Percentiles rank a stretch among this genome's conserved stretches.
phyloP scores from a whole-genome alignment of 2,888 invertebrate species.

The Tipula helvola region DNA sequence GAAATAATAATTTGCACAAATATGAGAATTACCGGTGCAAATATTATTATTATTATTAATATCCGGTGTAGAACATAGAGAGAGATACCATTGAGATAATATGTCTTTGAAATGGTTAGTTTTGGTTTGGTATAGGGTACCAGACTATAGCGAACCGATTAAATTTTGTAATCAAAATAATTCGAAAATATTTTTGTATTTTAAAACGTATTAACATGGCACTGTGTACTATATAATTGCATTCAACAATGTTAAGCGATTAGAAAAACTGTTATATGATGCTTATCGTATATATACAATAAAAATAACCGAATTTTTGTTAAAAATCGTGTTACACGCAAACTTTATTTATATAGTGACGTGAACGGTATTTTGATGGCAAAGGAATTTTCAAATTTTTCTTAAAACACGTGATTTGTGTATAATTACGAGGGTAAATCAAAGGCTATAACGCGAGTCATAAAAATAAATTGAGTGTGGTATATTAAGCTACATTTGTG shows the following conservation, averaged over 20 bases:
- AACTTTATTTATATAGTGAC: neutral
- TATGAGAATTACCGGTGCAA: neutral
- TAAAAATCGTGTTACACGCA: neutral
- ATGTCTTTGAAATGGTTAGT: neutral
- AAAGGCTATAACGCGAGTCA: too few relatives aligned
- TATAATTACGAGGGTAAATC: too few relatives aligned
- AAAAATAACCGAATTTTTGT: neutral
- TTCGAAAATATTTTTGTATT: neutral
- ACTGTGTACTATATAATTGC: neutral
- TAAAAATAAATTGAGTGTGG: neutral
- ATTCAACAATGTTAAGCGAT: neutral
- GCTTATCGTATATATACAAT: neutral
- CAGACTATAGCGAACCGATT: neutral
- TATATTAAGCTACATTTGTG: neutral
- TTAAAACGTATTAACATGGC: neutral
- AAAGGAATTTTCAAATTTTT: too few relatives aligned
- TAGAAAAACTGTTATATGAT: neutral
- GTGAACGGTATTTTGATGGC: neutral
- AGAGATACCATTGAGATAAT: neutral
- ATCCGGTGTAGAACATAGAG: neutral
- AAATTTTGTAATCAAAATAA: neutral
- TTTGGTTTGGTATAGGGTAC: neutral
- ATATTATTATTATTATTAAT: neutral
- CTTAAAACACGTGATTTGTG: too few relatives aligned
- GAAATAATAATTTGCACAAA: neutral